Base-by-base conservation (phyloP, 2,797 vertebrate species). In the Streptopelia turtur region DNA sequence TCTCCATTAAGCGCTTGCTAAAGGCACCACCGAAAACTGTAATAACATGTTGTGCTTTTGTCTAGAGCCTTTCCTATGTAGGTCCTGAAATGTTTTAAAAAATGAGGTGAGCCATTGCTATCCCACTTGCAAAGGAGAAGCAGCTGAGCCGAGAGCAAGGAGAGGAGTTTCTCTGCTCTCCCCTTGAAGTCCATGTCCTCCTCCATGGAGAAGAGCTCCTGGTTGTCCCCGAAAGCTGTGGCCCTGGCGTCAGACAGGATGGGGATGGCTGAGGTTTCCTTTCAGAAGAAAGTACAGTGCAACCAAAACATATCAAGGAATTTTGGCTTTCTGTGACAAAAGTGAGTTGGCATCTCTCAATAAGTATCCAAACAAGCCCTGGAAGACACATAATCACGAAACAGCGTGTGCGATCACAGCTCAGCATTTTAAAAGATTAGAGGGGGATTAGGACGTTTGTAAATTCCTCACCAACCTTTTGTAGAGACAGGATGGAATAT, bases 371-470 rank as follows among this genome's bases (percentile, higher is more conserved):
- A 87, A 88, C 57, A 60, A 94, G 64, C 75, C 74, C 88, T 94
- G 22, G 76, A 69, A 96, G 89, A 76, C 27, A 24, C 39, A 17
- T 25, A 88, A 93, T 91, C 91, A 31, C n/a, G 57, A 17, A 88
- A 16, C 89, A 83, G 89, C 89, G 11, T 91, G 83, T 81, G 89
- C 9, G 30, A 94, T 96, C 91, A 85, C 77, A 95, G 93, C 63
- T 80, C 10, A 4, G 75, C 55, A 24, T 92, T 75, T 90, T 74
- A 94, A 84, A 39, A 94, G 92, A 96, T 94, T 95, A 92, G 53
- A 68, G 55, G 55, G 41, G 71, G 89, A 96, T 94, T 94, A 96
- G 75, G 82, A 72, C 20, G 3, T 96, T 94, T 93, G 93, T 97
- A 87, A 37, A 64, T 89, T 94, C 93, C 94, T 95, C 95, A 28